Evolutionary conservation across 2,797 vertebrate species (phyloP).

Genomic region (Acrocephalus scirpaceus): DNA sequence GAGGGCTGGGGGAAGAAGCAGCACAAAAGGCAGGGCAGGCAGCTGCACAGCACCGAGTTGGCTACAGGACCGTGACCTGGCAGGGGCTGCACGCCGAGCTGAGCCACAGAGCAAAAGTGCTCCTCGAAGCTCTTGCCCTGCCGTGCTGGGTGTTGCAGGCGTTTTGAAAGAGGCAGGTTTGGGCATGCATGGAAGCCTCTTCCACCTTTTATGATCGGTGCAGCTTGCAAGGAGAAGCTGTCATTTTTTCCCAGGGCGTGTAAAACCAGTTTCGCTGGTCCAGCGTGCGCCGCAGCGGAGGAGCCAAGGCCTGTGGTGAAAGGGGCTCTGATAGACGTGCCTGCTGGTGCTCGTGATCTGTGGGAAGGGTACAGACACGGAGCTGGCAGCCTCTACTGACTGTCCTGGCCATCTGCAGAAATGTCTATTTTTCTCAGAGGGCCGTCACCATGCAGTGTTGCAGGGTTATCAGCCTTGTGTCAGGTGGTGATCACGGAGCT

Average conservation of each 20-base stretch:
- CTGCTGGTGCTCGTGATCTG: slow-evolving; percentile 1
- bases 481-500: background rate
- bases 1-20: background rate
- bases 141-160: background rate
- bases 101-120: background rate
- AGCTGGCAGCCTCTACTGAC: background rate
- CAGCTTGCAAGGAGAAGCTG: slow-evolving; percentile 68
- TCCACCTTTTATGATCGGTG: slow-evolving; percentile 49
- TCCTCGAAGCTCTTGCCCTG: slow-evolving; percentile 18
- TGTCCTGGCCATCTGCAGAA: background rate
- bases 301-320: slow-evolving; percentile 34
- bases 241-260: slow-evolving; percentile 76
- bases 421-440: background rate
- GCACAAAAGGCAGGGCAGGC: background rate
- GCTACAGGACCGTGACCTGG: background rate
- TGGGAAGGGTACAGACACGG: slow-evolving; percentile 1
- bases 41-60: background rate
- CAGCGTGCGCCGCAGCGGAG: background rate
- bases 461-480: background rate
- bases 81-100: background rate
- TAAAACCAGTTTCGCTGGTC: slow-evolving; percentile 78
- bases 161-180: slow-evolving; percentile 66
- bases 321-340: background rate
- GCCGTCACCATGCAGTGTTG: fast-evolving
- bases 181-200: slow-evolving; percentile 58